Base-by-base conservation (phyloP, 2,888 invertebrate species). In the Conomelus anceps region DNA sequence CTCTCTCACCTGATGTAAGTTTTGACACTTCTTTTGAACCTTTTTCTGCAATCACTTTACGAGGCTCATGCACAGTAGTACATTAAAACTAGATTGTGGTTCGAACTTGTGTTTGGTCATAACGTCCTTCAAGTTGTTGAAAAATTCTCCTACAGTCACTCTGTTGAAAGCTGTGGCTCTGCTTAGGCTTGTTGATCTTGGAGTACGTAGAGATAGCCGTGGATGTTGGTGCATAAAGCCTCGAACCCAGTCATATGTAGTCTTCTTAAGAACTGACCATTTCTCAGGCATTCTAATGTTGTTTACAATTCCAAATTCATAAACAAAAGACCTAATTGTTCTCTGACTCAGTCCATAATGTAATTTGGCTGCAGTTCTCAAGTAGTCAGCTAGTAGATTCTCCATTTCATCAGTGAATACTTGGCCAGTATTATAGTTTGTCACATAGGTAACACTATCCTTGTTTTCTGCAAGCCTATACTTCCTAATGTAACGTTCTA, bases 131-230 rank as follows among this genome's bases (percentile, higher is more conserved):
- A 90, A 84, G 22, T 89, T 85, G 0, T 41, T 85, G 88, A 85
- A 90, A 88, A 90, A 90, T n/a, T 22, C 23, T 23, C 17, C 29
- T 3, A 90, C 90, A 85, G 26, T 88, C 11, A 22, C 23, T n/a
- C 85, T 17, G 26, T 89, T 90, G 84, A 90, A 90, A 41, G 89
- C 87, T 89, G 88, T 89, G 20, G 89, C 89, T 34, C 89, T 85
- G 7, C 23, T 23, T 41, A 89, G 86, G 24, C 89, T 89, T 20
- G 90, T 89, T 17, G 87, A 84, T 86, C 89, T 29, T n/a, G 90
- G 90, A 34, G 90, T 85, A 22, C 90, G 29, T 6, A 90, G 26
- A 9, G 88, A 89, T 7, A 90, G 84, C 9, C n/a, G 24, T 24
- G 89, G 87, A 22, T 89, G 17, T 41, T 88, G 88, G 11, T 89